These are phyloP conservation scores for Heterodera schachtii DNA, from an alignment of 1,140 invertebrate species.

Conservation along the genomic window DNA sequence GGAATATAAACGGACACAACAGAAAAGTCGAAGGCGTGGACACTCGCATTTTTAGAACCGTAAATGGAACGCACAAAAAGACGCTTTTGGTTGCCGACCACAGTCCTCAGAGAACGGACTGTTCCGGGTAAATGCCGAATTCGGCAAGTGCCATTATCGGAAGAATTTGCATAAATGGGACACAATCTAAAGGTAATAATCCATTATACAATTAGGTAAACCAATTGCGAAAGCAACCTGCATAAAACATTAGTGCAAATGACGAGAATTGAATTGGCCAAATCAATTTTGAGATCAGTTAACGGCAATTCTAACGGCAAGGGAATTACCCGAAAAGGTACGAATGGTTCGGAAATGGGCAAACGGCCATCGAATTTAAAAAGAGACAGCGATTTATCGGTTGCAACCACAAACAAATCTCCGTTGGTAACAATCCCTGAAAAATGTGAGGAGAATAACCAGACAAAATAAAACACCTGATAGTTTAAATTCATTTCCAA, in stretches of 20 bases:
- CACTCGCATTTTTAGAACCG: background rate
- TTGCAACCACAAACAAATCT: conserved; percentile 12
- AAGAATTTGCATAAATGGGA: background rate
- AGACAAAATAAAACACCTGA: background rate
- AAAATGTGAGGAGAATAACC: background rate
- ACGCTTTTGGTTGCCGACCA: conserved; percentile 1
- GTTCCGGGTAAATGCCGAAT: background rate
- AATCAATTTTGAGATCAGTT: conserved; percentile 14
- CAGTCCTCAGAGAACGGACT: conserved; percentile 8
- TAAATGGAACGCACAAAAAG: conserved; percentile 24
- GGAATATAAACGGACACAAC: background rate
- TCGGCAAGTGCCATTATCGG: background rate
- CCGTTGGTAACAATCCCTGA: background rate
- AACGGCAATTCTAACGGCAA: background rate
- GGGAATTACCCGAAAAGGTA: background rate
- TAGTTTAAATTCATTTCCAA: no score
- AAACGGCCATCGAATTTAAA: background rate
- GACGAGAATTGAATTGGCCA: background rate
- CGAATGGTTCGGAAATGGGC: background rate
- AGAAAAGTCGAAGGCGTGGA: background rate
- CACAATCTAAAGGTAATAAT: conserved; percentile 8
- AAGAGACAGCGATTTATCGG: background rate
- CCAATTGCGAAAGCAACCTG: background rate
- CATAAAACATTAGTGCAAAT: background rate
- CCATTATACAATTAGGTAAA: background rate